Base-by-base conservation (phyloP, 2,888 invertebrate genomes). In the Notodromas monacha region DNA sequence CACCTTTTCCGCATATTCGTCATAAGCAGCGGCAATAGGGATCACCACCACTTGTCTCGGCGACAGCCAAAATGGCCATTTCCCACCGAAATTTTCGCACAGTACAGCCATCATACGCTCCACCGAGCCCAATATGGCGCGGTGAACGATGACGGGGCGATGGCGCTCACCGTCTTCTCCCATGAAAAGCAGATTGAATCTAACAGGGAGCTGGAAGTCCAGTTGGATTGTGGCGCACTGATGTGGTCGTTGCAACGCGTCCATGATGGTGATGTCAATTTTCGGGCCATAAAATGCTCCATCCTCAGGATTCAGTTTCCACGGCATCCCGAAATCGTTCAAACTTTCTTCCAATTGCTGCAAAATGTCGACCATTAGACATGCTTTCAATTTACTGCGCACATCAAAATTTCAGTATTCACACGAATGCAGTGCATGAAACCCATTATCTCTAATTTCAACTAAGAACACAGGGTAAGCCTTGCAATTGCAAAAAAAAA, bases 261-360 rank as follows among this genome's bases (percentile, higher is more conserved):
- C 96, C 48, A 58, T 65, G 37, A 99, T 77, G 1, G 77, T 84
- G 46, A 96, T 89, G 52, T 92, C 92, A 40, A 92, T 89, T 58
- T 96, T 96, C 1, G 96, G 96, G 0, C 96, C 96, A 52, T 96
- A 96, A 56, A 96, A 96, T 0, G 96, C 96, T 2, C 96, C 96
- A 53, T 99, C 96, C 0, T 74, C 57, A n/a, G 74, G 74, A 54
- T 86, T 92, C 38, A 76, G 52, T 34, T 64, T 66, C 89, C 89
- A 96, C 2, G 69, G 64, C 39, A 61, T 54, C 1, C 79, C 81
- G 48, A 76, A 84, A 32, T 60, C 61, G 44, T 86, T 60, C 26
- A 96, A 57, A 31, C 79, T 73, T 14, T 76, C 70, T 21, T 60
- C 62, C 31, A 89, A 50, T 30, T n/a, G n/a, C n/a, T n/a, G n/a